Conservation (phyloP, 2,113 vertebrate genomes). For the Rhinichthys klamathensis region DNA sequence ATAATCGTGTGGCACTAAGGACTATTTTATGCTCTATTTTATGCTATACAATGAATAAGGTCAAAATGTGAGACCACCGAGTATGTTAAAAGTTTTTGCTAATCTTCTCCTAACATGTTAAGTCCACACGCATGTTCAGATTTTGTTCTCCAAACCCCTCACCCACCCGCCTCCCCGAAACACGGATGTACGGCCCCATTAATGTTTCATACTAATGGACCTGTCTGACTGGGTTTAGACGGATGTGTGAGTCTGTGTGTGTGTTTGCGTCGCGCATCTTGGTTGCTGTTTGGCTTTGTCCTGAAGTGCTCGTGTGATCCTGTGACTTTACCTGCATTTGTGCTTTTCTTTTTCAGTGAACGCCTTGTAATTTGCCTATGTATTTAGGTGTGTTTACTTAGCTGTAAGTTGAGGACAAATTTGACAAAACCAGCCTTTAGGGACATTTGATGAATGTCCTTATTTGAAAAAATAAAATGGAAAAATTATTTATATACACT, state of each 20-base stretch:
- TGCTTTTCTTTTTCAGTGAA: slow-evolving; percentile 11
- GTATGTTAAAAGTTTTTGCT: background rate
- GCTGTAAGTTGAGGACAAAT: slow-evolving; percentile 35
- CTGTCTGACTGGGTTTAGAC: slow-evolving; percentile 62
- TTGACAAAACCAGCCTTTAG: background rate
- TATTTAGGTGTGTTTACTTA: background rate
- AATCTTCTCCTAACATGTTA: background rate
- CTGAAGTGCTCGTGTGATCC: background rate
- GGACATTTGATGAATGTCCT: background rate
- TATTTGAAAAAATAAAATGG: too few species aligned
- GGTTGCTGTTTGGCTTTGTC: slow-evolving; percentile 6
- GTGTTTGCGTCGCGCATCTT: slow-evolving; percentile 20
- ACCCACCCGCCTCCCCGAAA: slow-evolving; percentile 58
- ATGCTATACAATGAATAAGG: background rate
- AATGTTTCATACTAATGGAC: slow-evolving; percentile 77
- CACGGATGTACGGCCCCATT: slow-evolving; percentile 66
- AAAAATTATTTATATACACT: too few species aligned
- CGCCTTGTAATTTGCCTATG: background rate
- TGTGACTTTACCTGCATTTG: background rate
- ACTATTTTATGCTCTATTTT: background rate
- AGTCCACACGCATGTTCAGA: background rate
- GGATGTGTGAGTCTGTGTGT: slow-evolving; percentile 36
- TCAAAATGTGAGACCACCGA: background rate
- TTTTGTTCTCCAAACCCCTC: slow-evolving; percentile 62
- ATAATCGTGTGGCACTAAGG: slow-evolving; percentile 2